Base-by-base conservation (phyloP, 2,797 vertebrate genomes). In the Acridotheres tristis region DNA sequence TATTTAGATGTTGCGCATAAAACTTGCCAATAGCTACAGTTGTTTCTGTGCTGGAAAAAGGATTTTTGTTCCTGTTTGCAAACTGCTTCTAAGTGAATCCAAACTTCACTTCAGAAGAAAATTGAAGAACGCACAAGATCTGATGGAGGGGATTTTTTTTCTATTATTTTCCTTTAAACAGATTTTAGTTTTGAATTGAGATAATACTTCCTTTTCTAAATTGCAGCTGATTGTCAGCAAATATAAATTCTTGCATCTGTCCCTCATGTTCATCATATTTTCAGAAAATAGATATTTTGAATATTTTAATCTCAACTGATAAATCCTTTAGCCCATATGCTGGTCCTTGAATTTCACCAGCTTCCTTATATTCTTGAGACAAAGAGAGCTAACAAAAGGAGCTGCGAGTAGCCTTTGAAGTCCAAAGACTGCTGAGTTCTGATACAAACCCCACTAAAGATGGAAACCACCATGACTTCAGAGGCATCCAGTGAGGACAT, bases 11-110 rank as follows among this genome's bases (percentile, higher is more conserved):
- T 54, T 71, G 7, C 16, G 23, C 63, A 38, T 57, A 59, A 76
- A 65, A 17, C 16, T 61, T 42, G 54, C 2, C 18, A 54, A 34
- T 27, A 48, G n/a, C 34, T 82, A 21, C 1, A 29, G 5, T 32
- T 0, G 0, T 34, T 21, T 32, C 9, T 54, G 5, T 69, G 12
- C 23, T 42, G 17, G 11, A n/a, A 61, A 82, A 77, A 74, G 3
- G 5, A 36, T 71, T 55, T 84, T 59, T 58, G 1, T 58, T 16
- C 4, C 32, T 61, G 18, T 50, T 76, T 77, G 6, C 7, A 71
- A 72, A 57, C 16, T 65, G 18, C 19, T 48, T 54, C 30, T 30
- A 71, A 40, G 29, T 27, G 29, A 67, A 57, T 48, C 11, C 3
- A n/a, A 27, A n/a, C 27, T 81, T 67, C 27, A 23, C 9, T 53